Conservation (phyloP, 2,888 invertebrate species). For the Sminthurinus aureus region DNA sequence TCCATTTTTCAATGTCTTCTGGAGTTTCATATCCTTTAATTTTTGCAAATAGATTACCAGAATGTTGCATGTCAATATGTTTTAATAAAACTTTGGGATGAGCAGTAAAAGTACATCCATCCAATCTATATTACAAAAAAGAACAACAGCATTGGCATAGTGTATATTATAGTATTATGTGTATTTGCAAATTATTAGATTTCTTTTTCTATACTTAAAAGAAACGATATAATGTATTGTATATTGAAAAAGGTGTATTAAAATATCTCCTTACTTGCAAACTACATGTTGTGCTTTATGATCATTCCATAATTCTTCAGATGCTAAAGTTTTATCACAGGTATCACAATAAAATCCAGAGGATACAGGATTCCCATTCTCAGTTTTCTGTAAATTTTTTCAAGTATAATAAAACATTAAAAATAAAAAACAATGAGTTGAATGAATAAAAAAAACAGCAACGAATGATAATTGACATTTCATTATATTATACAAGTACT, state of each 20-base stretch:
- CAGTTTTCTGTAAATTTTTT: neutral
- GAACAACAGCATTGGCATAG: too few relatives aligned
- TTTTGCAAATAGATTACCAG: constrained; percentile 80
- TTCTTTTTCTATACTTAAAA: too few relatives aligned
- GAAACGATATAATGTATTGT: too few relatives aligned
- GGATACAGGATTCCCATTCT: neutral
- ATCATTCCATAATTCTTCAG: constrained; percentile 68
- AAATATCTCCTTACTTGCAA: constrained; percentile 65
- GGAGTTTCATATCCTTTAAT: constrained; percentile 78
- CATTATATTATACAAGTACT: too few relatives aligned
- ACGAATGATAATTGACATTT: too few relatives aligned
- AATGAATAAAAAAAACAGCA: too few relatives aligned
- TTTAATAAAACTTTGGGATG: constrained; percentile 80
- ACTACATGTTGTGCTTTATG: constrained; percentile 79
- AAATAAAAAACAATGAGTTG: too few relatives aligned
- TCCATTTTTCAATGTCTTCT: constrained; percentile 86
- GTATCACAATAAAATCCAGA: constrained; percentile 67
- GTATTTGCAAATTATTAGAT: too few relatives aligned
- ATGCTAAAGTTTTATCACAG: constrained; percentile 80
- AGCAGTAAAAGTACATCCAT: constrained; percentile 81
- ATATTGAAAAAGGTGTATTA: neutral
- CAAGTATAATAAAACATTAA: too few relatives aligned
- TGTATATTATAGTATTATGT: neutral
- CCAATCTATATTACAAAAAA: constrained; percentile 67
- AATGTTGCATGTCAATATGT: constrained; percentile 84